These are phyloP conservation scores for Pipra filicauda DNA, from an alignment of 2,113 vertebrate species.

Conservation along the genomic window DNA sequence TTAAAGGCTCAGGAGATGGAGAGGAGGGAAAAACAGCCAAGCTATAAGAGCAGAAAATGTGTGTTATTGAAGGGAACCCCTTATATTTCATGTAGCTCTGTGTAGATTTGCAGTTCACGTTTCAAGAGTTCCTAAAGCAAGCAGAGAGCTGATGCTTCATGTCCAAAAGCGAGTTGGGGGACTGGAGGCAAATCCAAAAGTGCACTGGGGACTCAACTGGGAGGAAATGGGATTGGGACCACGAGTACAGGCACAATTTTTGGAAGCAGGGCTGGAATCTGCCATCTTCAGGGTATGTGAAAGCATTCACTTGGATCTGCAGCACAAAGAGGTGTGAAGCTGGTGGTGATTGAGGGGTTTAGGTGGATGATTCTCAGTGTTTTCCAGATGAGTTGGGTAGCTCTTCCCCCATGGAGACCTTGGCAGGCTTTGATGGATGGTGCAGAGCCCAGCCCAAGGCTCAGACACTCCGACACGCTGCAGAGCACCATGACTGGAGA, in stretches of 20 bases:
- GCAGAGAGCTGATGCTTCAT: neutral
- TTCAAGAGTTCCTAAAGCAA: neutral
- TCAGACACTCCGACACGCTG: fast-evolving
- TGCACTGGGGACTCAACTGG: neutral
- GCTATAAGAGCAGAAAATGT: neutral
- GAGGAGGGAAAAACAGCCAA: neutral
- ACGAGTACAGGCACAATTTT: fast-evolving
- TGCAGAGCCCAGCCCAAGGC: neutral
- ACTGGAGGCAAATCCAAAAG: neutral
- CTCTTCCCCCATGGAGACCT: neutral
- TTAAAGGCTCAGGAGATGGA: neutral
- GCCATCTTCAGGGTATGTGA: neutral
- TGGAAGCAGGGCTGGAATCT: neutral
- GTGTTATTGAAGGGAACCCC: fast-evolving
- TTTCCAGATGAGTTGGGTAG: neutral
- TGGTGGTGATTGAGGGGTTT: neutral
- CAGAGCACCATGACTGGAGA: neutral
- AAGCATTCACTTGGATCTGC: fast-evolving
- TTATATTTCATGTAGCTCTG: neutral
- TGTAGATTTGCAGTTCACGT: neutral
- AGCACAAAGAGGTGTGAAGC: neutral
- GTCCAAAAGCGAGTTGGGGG: neutral
- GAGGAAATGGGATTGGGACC: neutral
- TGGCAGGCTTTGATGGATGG: neutral
- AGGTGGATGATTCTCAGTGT: neutral